phyloP scores from a whole-genome alignment of 2,113 vertebrate species.

The Chionomys nivalis region DNA sequence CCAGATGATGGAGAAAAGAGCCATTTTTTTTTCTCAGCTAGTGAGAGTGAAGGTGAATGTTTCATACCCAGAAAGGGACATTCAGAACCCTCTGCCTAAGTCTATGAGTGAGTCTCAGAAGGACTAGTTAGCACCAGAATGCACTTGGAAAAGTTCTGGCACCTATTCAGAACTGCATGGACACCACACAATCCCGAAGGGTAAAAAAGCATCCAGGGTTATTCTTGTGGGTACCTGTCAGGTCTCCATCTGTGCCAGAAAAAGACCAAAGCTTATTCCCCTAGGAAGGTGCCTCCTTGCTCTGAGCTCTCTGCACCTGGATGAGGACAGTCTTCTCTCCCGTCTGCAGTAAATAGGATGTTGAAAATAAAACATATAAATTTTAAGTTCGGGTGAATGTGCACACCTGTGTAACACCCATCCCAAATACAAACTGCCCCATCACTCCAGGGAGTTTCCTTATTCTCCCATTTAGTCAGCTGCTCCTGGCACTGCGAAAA shows the following conservation, averaged over 20 bases:
- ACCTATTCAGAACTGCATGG: not conserved
- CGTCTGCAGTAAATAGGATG: slow-evolving; percentile 42
- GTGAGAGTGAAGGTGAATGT: not conserved
- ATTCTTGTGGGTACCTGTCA: slow-evolving; percentile 47
- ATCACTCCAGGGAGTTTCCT: not conserved
- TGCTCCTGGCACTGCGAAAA: not conserved
- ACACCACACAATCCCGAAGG: slow-evolving; percentile 47
- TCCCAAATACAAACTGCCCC: not conserved
- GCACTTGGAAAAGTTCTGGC: not conserved
- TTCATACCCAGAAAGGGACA: slow-evolving; percentile 37
- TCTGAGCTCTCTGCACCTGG: slow-evolving; percentile 64
- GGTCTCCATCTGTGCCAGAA: slow-evolving; percentile 46
- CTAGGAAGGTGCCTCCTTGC: slow-evolving; percentile 66
- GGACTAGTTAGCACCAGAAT: slow-evolving; percentile 47
- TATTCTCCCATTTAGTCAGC: not conserved
- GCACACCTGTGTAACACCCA: not conserved
- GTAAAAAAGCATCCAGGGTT: not conserved
- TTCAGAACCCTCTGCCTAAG: slow-evolving; percentile 40
- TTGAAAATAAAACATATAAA: not conserved
- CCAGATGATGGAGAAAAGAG: not conserved
- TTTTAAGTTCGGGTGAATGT: slow-evolving; percentile 19
- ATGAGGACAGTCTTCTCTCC: slow-evolving; percentile 54
- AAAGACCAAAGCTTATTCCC: slow-evolving; percentile 65
- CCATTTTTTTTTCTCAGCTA: not conserved
- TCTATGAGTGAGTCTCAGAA: slow-evolving; percentile 65